Conservation (phyloP, 2,797 vertebrate species). For the Falco concolor region DNA sequence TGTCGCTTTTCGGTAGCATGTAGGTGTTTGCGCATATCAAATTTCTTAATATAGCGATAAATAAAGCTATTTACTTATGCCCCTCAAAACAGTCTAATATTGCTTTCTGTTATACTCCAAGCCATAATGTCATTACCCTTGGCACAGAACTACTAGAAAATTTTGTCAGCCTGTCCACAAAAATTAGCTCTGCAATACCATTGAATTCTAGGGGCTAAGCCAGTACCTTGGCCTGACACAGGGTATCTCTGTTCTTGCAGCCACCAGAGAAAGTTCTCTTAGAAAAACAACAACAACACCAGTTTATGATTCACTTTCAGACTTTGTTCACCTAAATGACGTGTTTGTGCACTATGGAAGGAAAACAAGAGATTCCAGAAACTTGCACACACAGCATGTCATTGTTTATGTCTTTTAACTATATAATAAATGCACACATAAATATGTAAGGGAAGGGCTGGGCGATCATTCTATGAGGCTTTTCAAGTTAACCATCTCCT, state of each 20-base stretch:
- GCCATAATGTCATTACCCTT: background rate
- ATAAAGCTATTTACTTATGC: conserved; percentile 36
- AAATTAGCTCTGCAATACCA: background rate
- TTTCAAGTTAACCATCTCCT: background rate
- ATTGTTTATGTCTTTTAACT: conserved; percentile 31
- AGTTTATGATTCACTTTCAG: conserved; percentile 75
- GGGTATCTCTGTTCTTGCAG: background rate
- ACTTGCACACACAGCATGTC: conserved; percentile 22
- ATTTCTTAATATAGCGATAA: conserved; percentile 18
- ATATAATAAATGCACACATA: conserved; percentile 6
- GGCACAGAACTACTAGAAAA: background rate
- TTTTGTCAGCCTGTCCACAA: conserved; percentile 25
- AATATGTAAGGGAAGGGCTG: background rate
- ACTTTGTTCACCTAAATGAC: conserved; percentile 69
- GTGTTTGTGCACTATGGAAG: conserved; percentile 62
- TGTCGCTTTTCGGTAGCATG: background rate
- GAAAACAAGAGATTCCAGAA: conserved; percentile 58
- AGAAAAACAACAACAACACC: conserved; percentile 49
- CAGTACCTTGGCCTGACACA: background rate
- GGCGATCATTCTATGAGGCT: background rate
- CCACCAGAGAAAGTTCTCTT: background rate
- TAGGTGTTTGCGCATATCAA: background rate
- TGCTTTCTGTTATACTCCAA: background rate
- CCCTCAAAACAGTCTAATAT: background rate
- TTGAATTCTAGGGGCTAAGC: background rate